A percentile compares a stretch with the other conserved stretches of the same genome.
Conservation (phyloP, 1,140 invertebrate genomes). For the Berghia stephanieae region DNA sequence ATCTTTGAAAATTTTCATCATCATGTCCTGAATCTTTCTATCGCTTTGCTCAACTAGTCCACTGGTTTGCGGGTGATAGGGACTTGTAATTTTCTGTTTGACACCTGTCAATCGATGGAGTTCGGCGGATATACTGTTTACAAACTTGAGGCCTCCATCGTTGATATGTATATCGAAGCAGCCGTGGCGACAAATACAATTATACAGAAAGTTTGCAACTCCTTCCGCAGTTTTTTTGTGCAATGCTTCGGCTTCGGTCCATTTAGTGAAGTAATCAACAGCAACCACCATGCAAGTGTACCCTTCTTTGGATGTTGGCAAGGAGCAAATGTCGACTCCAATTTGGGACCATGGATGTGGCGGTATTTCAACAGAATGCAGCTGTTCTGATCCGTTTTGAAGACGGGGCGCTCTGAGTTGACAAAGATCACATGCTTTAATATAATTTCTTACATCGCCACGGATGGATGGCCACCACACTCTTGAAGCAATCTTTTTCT, state of each 20-base stretch:
- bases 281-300: conserved; percentile 18
- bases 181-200: conserved; percentile 10
- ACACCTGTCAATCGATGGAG: conserved; percentile 13
- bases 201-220: conserved; percentile 11
- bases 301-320: too few relatives aligned
- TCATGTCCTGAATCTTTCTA: conserved; percentile 2
- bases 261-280: conserved; percentile 15
- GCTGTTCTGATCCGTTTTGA: too few relatives aligned
- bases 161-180: conserved; percentile 10
- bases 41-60: conserved; percentile 9
- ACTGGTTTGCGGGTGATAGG: conserved; percentile 13
- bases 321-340: too few relatives aligned
- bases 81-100: conserved; percentile 14
- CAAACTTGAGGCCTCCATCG: conserved; percentile 3
- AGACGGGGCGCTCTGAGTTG: too few relatives aligned
- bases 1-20: conserved; percentile 2
- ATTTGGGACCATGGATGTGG: too few relatives aligned
- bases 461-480: too few relatives aligned
- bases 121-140: background rate
- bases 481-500: too few relatives aligned
- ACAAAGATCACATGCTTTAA: too few relatives aligned
- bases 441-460: too few relatives aligned
- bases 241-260: background rate
- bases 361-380: too few relatives aligned
- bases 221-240: conserved; percentile 3